A percentile compares a stretch with the other conserved stretches of the same genome.
These are phyloP conservation scores for Drosophila azteca DNA, from an alignment of 1,140 invertebrate species.

Conservation along the genomic window DNA sequence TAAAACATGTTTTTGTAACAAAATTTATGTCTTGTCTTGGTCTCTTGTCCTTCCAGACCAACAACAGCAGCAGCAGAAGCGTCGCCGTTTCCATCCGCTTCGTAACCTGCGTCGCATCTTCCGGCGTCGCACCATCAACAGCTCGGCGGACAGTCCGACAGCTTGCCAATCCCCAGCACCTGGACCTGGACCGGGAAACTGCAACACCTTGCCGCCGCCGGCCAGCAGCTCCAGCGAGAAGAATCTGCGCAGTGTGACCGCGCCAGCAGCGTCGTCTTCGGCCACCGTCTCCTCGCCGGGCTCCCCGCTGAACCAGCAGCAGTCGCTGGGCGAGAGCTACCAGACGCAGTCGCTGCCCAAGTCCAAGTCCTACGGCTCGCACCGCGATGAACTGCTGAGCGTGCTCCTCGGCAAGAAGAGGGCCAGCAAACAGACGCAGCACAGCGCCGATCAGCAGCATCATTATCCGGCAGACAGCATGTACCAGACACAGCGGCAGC, in stretches of 20 bases:
- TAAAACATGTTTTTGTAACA: slow-evolving; percentile 36
- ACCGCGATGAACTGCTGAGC: slow-evolving; percentile 72
- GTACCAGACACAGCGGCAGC: slow-evolving; percentile 64
- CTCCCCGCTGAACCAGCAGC: slow-evolving; percentile 70
- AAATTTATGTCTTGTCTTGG: slow-evolving; percentile 5
- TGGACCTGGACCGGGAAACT: slow-evolving; percentile 7
- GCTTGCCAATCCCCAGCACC: slow-evolving; percentile 19
- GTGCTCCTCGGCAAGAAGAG: slow-evolving; percentile 69
- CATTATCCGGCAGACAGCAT: slow-evolving; percentile 48
- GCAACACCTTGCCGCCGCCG: slow-evolving; percentile 64
- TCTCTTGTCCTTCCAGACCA: slow-evolving; percentile 52
- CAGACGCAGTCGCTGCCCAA: slow-evolving; percentile 78
- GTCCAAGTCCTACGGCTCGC: slow-evolving; percentile 72
- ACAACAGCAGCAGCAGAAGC: slow-evolving; percentile 72
- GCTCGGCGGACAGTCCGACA: slow-evolving; percentile 49
- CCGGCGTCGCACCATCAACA: slow-evolving; percentile 78
- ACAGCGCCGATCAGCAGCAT: slow-evolving; percentile 17
- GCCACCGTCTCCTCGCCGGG: slow-evolving; percentile 59
- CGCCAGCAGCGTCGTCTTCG: slow-evolving; percentile 16
- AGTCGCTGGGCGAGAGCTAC: slow-evolving; percentile 66
- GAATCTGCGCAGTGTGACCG: slow-evolving; percentile 66
- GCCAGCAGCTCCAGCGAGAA: slow-evolving; percentile 75
- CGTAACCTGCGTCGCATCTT: slow-evolving; percentile 82
- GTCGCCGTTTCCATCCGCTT: slow-evolving; percentile 81
- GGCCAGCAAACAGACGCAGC: slow-evolving; percentile 51